phyloP scores from a whole-genome alignment of 2,797 vertebrate species.

The Alauda arvensis region DNA sequence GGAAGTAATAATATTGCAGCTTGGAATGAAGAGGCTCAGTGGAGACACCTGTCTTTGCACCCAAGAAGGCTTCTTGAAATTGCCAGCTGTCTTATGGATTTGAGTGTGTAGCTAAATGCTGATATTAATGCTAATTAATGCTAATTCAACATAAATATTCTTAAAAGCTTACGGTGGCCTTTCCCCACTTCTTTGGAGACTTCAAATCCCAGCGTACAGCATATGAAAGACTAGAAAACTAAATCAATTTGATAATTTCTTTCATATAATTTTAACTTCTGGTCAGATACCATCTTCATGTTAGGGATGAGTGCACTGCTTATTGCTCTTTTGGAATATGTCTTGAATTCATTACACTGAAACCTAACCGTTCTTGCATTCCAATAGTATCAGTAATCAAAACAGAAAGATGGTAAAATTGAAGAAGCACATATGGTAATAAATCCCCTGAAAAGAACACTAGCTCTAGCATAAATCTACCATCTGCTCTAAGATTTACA shows the following conservation, averaged over 20 bases:
- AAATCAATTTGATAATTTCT: neutral
- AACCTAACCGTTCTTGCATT: neutral
- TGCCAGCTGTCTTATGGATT: neutral
- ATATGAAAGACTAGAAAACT: neutral
- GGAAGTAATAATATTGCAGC: neutral
- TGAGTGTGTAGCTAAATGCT: neutral
- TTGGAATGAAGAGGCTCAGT: neutral
- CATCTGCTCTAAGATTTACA: constrained; percentile 32
- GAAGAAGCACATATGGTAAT: constrained; percentile 10
- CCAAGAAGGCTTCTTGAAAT: neutral
- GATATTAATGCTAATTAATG: constrained; percentile 2
- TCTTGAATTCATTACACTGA: neutral
- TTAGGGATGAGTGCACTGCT: neutral
- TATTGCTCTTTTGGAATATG: constrained; percentile 6
- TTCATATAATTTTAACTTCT: neutral
- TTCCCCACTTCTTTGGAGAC: neutral
- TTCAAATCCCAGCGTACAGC: neutral
- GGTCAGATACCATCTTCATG: neutral
- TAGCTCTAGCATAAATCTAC: constrained; percentile 17
- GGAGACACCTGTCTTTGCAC: neutral
- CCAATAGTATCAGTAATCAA: constrained; percentile 12
- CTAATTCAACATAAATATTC: neutral
- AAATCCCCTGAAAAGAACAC: constrained; percentile 29
- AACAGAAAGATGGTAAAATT: constrained; percentile 17
- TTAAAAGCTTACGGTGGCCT: neutral